Evolutionary conservation across 2,113 vertebrate genomes (phyloP), one percentile per base, ranked within the genome.

Genomic region (Corythoichthys intestinalis): DNA sequence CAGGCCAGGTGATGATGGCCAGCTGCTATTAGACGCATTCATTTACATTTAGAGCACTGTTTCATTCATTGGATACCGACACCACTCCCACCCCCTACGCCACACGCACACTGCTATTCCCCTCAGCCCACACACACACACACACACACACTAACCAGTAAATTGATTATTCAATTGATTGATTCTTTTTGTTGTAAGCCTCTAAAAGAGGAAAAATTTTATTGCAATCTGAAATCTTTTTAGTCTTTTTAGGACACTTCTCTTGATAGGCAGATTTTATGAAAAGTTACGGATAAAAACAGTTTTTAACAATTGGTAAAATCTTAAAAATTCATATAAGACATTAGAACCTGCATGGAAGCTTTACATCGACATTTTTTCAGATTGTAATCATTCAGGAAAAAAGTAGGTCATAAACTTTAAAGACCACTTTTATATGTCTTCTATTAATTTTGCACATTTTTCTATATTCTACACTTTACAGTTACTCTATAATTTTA

Each of bases 11-110:
- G 60, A 62, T 62, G 60, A 44, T 2, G 56, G 34, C 56, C 34
- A 58, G 56, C 56, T 37, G 35, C 56, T 58, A 37, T 62, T 20
- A 20, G 60, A 46, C 10, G 41, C 60, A 44, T 46, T 62, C 39
- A 46, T 62, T 62, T 44, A 62, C 38, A 62, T 62, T 62, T 62
- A 46, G 38, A 44, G 59, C 37, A 60, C 37, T 8, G 37, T 41
- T 61, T 41, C 59, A 61, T 61, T 61, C 59, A 61, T 61, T 20
- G 59, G 39, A 44, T n/a, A 20, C 38, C 15, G 8, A 41, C 38
- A 39, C 38, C 59, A 39, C 59, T n/a, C 15, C 59, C 38, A n/a
- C 59, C 15, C 59, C 38, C 59, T 14, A 20, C 13, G 4, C 15
- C 38, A 61, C 59, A 44, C 59, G n/a, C 59, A 44, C 38, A 61